Conservation (phyloP, 2,888 invertebrate genomes). For the Pristionchus arcanus region DNA sequence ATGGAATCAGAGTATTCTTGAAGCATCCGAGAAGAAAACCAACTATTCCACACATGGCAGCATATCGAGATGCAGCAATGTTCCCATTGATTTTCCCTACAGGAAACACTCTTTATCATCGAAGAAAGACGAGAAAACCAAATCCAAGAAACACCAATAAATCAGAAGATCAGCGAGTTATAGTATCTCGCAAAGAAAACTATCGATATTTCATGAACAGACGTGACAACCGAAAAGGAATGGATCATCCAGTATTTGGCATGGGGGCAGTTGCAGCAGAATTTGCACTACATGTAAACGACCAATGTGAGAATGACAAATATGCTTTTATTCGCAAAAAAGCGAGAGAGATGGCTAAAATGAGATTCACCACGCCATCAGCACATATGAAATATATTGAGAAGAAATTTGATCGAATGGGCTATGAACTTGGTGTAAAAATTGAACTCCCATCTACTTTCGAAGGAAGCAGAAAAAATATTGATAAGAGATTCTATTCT, state of each 20-base stretch:
- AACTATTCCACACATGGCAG: not conserved
- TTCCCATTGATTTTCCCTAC: conserved; percentile 2
- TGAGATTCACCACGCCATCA: not conserved
- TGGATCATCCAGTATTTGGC: not conserved
- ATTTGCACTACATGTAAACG: not conserved
- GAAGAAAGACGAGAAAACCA: not conserved
- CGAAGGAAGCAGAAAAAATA: conserved; percentile 78
- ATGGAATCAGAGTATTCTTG: not conserved
- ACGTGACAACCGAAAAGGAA: not conserved
- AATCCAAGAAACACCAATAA: not conserved
- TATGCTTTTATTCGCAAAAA: not conserved
- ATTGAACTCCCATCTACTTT: conserved; percentile 52
- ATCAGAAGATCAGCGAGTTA: not conserved
- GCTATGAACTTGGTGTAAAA: not conserved
- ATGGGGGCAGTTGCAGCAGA: not conserved
- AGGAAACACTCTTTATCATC: conserved; percentile 17
- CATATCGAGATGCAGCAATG: not conserved
- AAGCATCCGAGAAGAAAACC: not conserved
- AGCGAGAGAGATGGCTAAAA: not conserved
- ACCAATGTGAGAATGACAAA: not conserved
- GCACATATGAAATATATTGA: not conserved
- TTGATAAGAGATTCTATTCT: conserved; percentile 68
- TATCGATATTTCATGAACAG: not conserved
- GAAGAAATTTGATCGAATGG: conserved; percentile 7
- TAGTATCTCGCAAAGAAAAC: not conserved